A percentile compares a stretch with the other conserved stretches of the same genome.
Conservation (phyloP, 2,113 vertebrate species). For the cat (Felis catus) region F.catus_Fca126_mat1.0 CM031418.1:54257501-54258000, state of each 20-base stretch:
- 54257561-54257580: not conserved
- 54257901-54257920: not conserved
- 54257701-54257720: not conserved
- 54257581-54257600: not conserved
- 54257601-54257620: not conserved
- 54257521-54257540: not conserved
- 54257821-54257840: not conserved
- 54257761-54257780: not conserved
- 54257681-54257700: not conserved
- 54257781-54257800: not conserved
- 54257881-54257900: not conserved
- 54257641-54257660: constrained; percentile 5
- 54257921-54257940: not conserved
- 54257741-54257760: not conserved
- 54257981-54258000: not conserved
- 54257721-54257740: not conserved
- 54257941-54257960: not conserved
- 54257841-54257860: not conserved
- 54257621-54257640: not conserved
- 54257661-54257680: not conserved
- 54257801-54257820: not conserved
- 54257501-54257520: not conserved
- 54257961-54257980: not conserved
- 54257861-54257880: not conserved
- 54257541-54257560: not conserved